These are phyloP conservation scores for Brachyistius frenatus DNA, from an alignment of 2,113 vertebrate species.

Conservation along the genomic window DNA sequence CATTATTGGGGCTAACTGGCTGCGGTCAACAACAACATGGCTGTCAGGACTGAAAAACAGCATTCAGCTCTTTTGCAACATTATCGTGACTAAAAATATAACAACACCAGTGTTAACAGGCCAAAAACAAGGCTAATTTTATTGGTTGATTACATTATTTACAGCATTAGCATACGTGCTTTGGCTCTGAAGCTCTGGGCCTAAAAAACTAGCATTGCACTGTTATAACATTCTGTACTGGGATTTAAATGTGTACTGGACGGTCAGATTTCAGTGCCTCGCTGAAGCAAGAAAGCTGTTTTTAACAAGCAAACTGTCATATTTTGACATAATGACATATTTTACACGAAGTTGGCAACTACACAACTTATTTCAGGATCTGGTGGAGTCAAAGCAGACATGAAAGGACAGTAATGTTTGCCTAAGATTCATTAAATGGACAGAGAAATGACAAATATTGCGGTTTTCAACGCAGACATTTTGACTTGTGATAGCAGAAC, in stretches of 20 bases:
- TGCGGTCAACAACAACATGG: not conserved
- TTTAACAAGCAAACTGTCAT: conserved; percentile 20
- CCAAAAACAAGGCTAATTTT: not conserved
- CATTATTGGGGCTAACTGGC: not conserved
- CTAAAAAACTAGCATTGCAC: too few relatives aligned
- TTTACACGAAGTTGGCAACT: too few relatives aligned
- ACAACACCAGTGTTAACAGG: not conserved
- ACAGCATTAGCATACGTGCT: too few relatives aligned
- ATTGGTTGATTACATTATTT: not conserved
- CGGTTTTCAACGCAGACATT: too few relatives aligned
- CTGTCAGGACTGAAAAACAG: not conserved
- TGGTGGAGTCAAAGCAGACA: too few relatives aligned
- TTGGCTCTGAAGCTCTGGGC: too few relatives aligned
- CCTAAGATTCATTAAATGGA: too few relatives aligned
- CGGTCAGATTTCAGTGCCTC: not conserved
- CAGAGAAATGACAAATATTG: too few relatives aligned
- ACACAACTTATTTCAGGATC: too few relatives aligned
- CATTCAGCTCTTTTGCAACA: not conserved
- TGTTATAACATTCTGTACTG: not conserved
- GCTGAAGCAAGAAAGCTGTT: not conserved
- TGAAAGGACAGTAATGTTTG: too few relatives aligned
- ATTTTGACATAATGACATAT: too few relatives aligned
- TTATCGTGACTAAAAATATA: not conserved
- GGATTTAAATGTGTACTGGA: not conserved
- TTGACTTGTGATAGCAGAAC: too few relatives aligned